phyloP scores from a whole-genome alignment of 30 jellyfish, hydroid and myxozoan species.

The Hydra vulgaris region DNA sequence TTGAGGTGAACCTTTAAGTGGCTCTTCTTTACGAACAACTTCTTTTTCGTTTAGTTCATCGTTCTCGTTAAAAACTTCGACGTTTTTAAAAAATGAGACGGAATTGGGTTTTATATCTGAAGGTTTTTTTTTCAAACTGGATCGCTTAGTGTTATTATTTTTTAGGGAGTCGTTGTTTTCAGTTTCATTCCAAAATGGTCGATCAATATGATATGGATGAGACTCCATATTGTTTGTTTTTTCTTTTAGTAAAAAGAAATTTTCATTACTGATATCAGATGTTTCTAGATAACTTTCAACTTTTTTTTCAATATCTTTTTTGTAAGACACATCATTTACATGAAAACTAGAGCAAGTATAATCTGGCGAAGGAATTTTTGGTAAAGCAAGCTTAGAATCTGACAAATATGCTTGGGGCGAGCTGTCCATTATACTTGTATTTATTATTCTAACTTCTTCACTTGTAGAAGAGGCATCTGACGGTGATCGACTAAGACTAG shows the following conservation, averaged over 20 bases:
- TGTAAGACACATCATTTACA: too few species aligned
- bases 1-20: conserved; percentile 23
- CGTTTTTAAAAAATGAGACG: conserved; percentile 15
- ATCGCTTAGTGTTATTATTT: background rate
- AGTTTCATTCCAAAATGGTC: conserved; percentile 13
- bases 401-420: background rate
- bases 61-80: conserved; percentile 15
- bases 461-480: conserved; percentile 24
- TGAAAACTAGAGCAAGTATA: too few species aligned
- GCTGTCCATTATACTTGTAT: background rate
- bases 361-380: conserved; percentile 28
- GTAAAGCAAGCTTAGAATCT: conserved; percentile 19
- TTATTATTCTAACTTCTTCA: conserved; percentile 23
- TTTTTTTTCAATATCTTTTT: background rate
- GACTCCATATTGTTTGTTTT: background rate
- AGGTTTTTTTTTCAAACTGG: conserved; percentile 15
- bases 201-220: conserved; percentile 14
- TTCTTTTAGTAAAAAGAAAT: background rate
- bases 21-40: conserved; percentile 11
- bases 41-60: conserved; percentile 9
- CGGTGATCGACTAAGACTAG: conserved; percentile 19
- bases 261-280: background rate
- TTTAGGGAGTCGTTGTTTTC: background rate
- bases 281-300: background rate
- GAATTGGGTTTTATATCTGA: conserved; percentile 9